Evolutionary conservation across 2,888 invertebrate species (phyloP), one percentile per base, ranked within the genome.

Genomic region (Coremacera marginata): DNA sequence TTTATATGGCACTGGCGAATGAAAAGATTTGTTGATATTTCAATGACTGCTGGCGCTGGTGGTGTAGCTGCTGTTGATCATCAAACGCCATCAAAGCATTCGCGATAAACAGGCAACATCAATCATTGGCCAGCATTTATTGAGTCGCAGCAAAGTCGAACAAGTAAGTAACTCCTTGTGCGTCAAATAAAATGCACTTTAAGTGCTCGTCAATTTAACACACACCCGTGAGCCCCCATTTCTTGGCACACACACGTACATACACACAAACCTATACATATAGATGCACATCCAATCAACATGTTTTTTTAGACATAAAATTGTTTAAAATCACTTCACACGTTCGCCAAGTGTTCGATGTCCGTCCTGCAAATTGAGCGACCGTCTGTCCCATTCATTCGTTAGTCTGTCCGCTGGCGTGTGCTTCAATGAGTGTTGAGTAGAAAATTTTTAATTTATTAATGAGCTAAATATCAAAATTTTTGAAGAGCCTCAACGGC

Each of bases 361-460:
- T 44, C 44, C 44, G 44, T 44, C 44, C 44, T 11, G 44, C 14
- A 19, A 22, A 25, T 60, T 22, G 25, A 60, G n/a, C 22, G 11
- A 1, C 8, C 57, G 25, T 25, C 25, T 22, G 25, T 22, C 22
- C 9, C 19, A 7, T 19, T 19, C 19, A 55, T 19, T 19, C 19
- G 55, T 55, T 60, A 14, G 57, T 5, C 27, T 27, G 19, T 60
- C 27, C 27, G 57, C 11, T 60, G 25, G 57, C 27, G 25, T 60
- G 57, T 60, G 57, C 27, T 60, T 27, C 11, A 19, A 5, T 25
- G 57, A 60, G 19, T 63, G 63, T 63, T 63, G 63, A 34, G 34
- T 63, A 31, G 63, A 31, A 63, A 63, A 63, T 8, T 63, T 63
- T 25, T 31, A 63, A 63, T 27, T 63, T 63, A 63, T 63, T 63